Percentiles rank a stretch among this genome's conserved stretches.
These are phyloP conservation scores for Mola mola DNA, from an alignment of 2,113 vertebrate genomes.

Conservation along the genomic window DNA sequence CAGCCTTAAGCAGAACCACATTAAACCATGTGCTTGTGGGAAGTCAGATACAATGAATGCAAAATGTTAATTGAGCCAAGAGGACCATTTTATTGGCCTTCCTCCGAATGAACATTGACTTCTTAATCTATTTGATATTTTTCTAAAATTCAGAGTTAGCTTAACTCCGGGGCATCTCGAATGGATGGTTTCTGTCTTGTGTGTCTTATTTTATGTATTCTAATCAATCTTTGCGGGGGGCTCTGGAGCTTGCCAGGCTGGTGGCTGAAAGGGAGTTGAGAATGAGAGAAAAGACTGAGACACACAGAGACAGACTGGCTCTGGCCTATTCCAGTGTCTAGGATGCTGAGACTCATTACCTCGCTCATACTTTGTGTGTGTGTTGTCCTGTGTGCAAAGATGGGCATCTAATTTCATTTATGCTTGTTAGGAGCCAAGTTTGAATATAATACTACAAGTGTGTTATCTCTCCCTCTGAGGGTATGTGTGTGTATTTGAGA, in stretches of 20 bases:
- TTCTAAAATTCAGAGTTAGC: constrained; percentile 43
- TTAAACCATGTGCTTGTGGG: constrained; percentile 12
- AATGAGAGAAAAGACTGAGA: constrained; percentile 34
- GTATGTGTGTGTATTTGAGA: constrained; percentile 12
- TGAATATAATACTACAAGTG: constrained; percentile 54
- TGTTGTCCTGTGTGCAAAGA: constrained; percentile 13
- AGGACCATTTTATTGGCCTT: constrained; percentile 41
- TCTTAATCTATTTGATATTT: constrained; percentile 47
- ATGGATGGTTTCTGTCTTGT: constrained; percentile 30
- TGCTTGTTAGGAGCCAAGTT: constrained; percentile 12
- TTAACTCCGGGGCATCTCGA: constrained; percentile 24
- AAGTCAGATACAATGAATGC: constrained; percentile 57
- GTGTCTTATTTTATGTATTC: constrained; percentile 43
- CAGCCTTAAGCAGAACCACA: constrained; percentile 57
- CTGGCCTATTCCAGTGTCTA: constrained; percentile 34
- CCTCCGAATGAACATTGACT: constrained; percentile 57
- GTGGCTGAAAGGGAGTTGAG: constrained; percentile 43
- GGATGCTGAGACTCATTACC: constrained; percentile 16
- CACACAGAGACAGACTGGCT: constrained; percentile 18
- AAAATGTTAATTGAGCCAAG: constrained; percentile 30
- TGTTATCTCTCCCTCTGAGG: constrained; percentile 17
- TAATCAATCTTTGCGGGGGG: constrained; percentile 62
- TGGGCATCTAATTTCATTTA: constrained; percentile 20
- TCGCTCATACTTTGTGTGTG: constrained; percentile 8
- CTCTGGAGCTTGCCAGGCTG: constrained; percentile 41